Conservation (phyloP, 2,888 invertebrate genomes). For the Phrixothrix hirtus region DNA sequence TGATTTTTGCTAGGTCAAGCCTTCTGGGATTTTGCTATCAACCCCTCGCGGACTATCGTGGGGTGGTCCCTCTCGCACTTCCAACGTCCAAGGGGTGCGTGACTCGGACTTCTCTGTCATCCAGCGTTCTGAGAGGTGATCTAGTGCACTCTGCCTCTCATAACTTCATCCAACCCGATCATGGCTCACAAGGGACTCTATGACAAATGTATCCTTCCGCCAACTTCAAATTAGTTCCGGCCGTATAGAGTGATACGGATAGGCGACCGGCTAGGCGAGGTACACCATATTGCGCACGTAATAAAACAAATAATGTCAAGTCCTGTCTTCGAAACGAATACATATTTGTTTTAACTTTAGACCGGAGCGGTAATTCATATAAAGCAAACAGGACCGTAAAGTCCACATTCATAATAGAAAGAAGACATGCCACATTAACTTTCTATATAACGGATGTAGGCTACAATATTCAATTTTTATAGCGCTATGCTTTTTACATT, state of each 20-base stretch:
- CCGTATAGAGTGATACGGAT: conserved; percentile 46
- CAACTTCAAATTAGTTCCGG: conserved; percentile 59
- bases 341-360: conserved; percentile 34
- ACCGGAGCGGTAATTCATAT: conserved; percentile 34
- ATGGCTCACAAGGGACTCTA: conserved; percentile 57
- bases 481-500: not conserved
- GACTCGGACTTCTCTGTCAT: conserved; percentile 44
- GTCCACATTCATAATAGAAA: conserved; percentile 30
- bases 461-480: not conserved
- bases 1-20: conserved; percentile 48
- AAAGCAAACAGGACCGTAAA: conserved; percentile 26
- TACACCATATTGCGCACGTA: conserved; percentile 51
- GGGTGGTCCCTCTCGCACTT: conserved; percentile 34
- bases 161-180: conserved; percentile 59
- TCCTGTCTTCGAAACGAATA: conserved; percentile 41
- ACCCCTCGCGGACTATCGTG: conserved; percentile 38
- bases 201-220: conserved; percentile 60
- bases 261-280: conserved; percentile 36
- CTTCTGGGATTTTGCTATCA: conserved; percentile 39
- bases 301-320: conserved; percentile 53
- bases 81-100: conserved; percentile 37
- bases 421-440: conserved; percentile 24
- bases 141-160: conserved; percentile 58
- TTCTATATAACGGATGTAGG: conserved; percentile 17
- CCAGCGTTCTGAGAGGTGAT: conserved; percentile 50